A percentile compares a stretch with the other conserved stretches of the same genome.
Evolutionary conservation across 2,888 invertebrate genomes (phyloP).

Genomic region (Microplitis manilae): DNA sequence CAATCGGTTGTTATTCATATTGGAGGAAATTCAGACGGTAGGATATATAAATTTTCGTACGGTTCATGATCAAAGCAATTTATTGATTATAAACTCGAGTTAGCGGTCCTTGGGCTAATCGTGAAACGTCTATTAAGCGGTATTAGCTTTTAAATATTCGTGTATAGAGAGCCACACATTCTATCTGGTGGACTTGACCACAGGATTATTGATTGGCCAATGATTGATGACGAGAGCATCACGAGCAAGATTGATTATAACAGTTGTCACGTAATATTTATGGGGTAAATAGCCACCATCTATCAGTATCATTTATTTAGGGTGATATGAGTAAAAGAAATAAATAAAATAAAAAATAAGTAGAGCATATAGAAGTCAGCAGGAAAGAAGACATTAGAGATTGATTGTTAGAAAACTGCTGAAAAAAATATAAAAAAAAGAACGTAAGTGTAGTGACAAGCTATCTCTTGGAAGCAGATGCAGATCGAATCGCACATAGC

Average conservation of each 20-base stretch:
- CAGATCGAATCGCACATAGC: conserved; percentile 39
- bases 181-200: not conserved
- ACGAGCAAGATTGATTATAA: not conserved
- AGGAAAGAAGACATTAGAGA: conserved; percentile 23
- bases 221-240: conserved; percentile 27
- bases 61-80: conserved; percentile 25
- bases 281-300: not conserved
- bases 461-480: conserved; percentile 39
- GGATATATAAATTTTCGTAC: conserved; percentile 13
- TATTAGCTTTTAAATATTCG: not conserved
- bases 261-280: not conserved
- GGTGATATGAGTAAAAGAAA: not conserved
- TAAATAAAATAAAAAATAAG: conserved; percentile 2
- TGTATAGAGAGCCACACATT: conserved; percentile 14
- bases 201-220: conserved; percentile 25
- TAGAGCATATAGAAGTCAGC: not conserved
- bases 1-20: conserved; percentile 16
- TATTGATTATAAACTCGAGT: conserved; percentile 15
- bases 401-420: conserved; percentile 22
- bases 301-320: not conserved
- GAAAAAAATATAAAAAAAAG: conserved; percentile 9
- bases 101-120: not conserved
- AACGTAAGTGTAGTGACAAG: conserved; percentile 18
- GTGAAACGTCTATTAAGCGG: not conserved
- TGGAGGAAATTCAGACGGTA: not conserved